phyloP scores from a whole-genome alignment of 2,797 vertebrate species.

The Cynopterus sphinx region DNA sequence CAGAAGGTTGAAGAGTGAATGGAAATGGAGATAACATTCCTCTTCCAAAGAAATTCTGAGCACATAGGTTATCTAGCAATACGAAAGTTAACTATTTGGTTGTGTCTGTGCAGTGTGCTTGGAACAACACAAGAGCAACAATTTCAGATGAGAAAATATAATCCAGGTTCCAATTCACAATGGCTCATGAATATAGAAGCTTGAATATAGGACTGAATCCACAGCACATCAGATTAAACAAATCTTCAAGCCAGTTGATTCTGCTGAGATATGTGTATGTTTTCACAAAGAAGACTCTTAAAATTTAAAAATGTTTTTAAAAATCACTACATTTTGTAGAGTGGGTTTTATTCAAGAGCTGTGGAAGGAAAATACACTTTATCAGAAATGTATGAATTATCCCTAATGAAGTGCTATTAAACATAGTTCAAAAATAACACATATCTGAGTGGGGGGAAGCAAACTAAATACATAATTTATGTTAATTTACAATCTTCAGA shows the following conservation, averaged over 20 bases:
- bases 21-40: neutral
- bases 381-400: neutral
- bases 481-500: neutral
- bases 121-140: neutral
- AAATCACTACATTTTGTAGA: neutral
- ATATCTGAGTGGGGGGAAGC: neutral
- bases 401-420: neutral
- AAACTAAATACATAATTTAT: conserved; percentile 2
- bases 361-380: neutral
- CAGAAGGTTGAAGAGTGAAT: neutral
- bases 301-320: neutral
- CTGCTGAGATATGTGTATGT: neutral
- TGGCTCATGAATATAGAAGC: neutral
- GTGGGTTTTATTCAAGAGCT: neutral
- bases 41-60: neutral
- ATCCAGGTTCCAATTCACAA: neutral
- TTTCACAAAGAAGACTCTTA: neutral
- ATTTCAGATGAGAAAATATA: neutral
- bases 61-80: neutral
- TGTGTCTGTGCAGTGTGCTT: neutral
- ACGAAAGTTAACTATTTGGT: neutral
- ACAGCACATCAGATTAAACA: neutral
- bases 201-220: neutral
- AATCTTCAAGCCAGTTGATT: neutral
- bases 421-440: neutral